Percentiles rank a stretch among this genome's conserved stretches.
Evolutionary conservation across 2,888 invertebrate species (phyloP).

Genomic region (Pristionchus mayeri): DNA sequence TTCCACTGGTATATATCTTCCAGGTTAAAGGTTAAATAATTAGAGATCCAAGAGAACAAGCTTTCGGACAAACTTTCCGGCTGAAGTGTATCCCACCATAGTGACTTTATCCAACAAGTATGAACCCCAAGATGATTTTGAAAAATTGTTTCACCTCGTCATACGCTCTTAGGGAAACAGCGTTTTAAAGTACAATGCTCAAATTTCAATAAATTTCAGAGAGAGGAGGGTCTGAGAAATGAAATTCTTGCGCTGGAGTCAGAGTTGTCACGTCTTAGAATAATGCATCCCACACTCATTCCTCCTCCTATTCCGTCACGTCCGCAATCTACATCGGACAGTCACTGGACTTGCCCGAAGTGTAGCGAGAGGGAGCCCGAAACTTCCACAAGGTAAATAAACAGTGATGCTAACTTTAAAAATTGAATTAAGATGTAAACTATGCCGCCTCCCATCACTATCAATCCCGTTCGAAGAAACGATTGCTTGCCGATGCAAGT

Average conservation of each 20-base stretch:
- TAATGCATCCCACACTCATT: not conserved
- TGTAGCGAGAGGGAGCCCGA: slow-evolving; percentile 26
- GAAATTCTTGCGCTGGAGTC: slow-evolving; percentile 27
- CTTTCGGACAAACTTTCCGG: too few species aligned
- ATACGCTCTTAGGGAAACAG: too few species aligned
- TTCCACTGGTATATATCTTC: too few species aligned
- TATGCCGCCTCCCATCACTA: slow-evolving; percentile 14
- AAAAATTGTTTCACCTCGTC: too few species aligned
- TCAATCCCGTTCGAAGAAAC: not conserved
- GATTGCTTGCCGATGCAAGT: not conserved
- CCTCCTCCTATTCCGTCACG: slow-evolving; percentile 41
- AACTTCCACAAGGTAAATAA: not conserved
- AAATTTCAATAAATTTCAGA: not conserved
- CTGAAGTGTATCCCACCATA: too few species aligned
- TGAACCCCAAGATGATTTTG: too few species aligned
- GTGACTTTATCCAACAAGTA: too few species aligned
- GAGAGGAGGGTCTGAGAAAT: not conserved
- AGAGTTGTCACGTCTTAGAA: not conserved
- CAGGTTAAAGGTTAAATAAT: too few species aligned
- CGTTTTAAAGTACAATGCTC: too few species aligned
- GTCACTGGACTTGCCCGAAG: slow-evolving; percentile 23
- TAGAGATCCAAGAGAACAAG: too few species aligned
- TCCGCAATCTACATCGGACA: slow-evolving; percentile 25
- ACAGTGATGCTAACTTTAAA: too few species aligned
- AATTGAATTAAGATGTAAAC: slow-evolving; percentile 8